Percentiles rank a stretch among this genome's conserved stretches.
These are phyloP conservation scores for Alca torda DNA, from an alignment of 2,797 vertebrate genomes.

Conservation along the genomic window DNA sequence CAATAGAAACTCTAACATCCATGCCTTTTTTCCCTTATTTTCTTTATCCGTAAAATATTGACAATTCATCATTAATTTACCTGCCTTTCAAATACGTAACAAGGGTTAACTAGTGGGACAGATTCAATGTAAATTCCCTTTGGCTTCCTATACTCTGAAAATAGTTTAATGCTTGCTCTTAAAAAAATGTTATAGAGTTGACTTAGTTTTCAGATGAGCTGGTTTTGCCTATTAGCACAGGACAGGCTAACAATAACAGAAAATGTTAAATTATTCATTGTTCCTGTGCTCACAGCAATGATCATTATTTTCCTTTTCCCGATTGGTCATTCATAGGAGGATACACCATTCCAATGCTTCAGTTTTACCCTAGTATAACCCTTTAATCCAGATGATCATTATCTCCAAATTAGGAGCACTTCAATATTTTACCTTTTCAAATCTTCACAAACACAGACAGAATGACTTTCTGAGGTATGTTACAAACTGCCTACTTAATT, in stretches of 20 bases:
- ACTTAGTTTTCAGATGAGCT: background rate
- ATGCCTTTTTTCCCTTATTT: background rate
- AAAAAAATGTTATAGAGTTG: background rate
- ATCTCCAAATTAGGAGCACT: background rate
- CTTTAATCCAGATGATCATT: background rate
- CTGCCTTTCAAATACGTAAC: background rate
- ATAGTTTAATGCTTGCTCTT: background rate
- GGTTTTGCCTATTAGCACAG: background rate
- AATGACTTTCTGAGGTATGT: background rate
- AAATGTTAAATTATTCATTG: background rate
- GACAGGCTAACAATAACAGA: background rate
- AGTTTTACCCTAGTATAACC: background rate
- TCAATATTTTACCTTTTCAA: background rate
- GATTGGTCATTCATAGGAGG: background rate
- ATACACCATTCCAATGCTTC: background rate
- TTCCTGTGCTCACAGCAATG: background rate
- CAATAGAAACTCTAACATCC: background rate
- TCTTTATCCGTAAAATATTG: background rate
- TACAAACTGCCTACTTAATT: background rate
- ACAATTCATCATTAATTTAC: background rate
- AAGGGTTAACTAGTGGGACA: background rate
- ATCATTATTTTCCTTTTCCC: background rate
- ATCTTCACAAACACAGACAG: background rate
- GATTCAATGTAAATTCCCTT: background rate
- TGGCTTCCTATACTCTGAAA: background rate